Evolutionary conservation across 2,113 vertebrate species (phyloP), one percentile per base, ranked within the genome.

Genomic region (Phaethornis superciliosus): DNA sequence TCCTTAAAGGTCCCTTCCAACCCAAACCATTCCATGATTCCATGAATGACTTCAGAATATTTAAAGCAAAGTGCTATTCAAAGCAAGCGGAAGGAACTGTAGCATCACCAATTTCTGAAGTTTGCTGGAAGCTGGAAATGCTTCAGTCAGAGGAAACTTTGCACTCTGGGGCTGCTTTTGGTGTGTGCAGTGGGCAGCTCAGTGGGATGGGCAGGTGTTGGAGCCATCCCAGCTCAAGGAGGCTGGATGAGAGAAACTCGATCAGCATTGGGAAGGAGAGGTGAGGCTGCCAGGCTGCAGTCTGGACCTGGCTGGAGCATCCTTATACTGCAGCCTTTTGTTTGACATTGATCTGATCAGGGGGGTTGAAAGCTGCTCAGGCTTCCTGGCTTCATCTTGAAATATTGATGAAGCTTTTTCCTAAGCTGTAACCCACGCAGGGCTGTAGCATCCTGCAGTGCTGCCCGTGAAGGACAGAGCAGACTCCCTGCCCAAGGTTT

Each of bases 381-480:
- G 44, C 67, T 96, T 95, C 93, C 91, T 54, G 75, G 26, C 81
- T 90, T 60, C 21, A 0, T 49, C 56, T 33, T 94, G 46, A 81
- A 95, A 92, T 91, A 94, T 92, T 93, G 86, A 93, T 94, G 96
- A 87, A 44, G 90, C 49, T 85, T 28, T 78, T 52, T 91, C 71
- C 22, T 3, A 10, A 46, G 83, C 59, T 6, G 65, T 27, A 17
- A 17, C 42, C 76, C 2, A 22, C 0, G 1, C 19, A 3, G 60
- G 71, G 78, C 72, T 40, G 55, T 9, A 71, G 82, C 77, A 8
- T 27, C 0, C 30, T 1, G 2, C 58, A 6, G 58, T 2, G 80
- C 69, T 77, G 54, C 46, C 58, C 0, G 3, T 11, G 65, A 71
- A 49, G 85, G 65, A 9, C 60, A 10, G 21, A 64, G 62, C 79